Conservation (phyloP, 2,888 invertebrate species). For the Ellobium chinense region DNA sequence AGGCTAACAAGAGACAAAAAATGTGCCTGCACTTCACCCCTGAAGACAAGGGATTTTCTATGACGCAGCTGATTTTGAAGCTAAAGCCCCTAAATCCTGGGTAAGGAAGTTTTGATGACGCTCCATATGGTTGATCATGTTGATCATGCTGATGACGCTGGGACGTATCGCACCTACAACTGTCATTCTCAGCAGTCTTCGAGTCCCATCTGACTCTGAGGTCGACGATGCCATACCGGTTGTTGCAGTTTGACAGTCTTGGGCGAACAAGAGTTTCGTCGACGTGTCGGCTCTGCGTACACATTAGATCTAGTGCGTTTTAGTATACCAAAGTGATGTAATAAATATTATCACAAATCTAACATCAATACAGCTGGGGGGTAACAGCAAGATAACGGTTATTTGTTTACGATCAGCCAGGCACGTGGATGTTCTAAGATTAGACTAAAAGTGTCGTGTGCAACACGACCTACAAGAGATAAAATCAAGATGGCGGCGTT, state of each 20-base stretch:
- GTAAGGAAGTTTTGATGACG: no score
- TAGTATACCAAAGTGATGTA: no score
- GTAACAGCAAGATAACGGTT: neutral
- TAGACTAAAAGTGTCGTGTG: constrained; percentile 36
- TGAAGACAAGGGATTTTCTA: no score
- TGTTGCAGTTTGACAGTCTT: neutral
- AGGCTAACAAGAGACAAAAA: constrained; percentile 1
- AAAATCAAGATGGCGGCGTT: neutral
- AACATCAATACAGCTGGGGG: neutral
- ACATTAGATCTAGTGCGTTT: neutral
- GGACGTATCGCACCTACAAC: neutral
- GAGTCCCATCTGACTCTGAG: neutral
- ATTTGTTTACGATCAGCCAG: constrained; percentile 14
- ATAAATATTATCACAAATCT: neutral
- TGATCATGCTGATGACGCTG: no score
- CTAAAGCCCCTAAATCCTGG: no score
- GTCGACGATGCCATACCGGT: no score
- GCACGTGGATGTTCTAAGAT: constrained; percentile 37
- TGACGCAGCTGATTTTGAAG: neutral
- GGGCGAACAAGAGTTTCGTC: neutral
- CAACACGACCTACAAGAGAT: neutral
- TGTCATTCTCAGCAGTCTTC: neutral
- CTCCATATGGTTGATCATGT: no score
- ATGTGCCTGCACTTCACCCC: constrained; percentile 12
- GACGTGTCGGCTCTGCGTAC: neutral